phyloP scores from a whole-genome alignment of 2,888 invertebrate genomes.

The Eristalis arbustorum region DNA sequence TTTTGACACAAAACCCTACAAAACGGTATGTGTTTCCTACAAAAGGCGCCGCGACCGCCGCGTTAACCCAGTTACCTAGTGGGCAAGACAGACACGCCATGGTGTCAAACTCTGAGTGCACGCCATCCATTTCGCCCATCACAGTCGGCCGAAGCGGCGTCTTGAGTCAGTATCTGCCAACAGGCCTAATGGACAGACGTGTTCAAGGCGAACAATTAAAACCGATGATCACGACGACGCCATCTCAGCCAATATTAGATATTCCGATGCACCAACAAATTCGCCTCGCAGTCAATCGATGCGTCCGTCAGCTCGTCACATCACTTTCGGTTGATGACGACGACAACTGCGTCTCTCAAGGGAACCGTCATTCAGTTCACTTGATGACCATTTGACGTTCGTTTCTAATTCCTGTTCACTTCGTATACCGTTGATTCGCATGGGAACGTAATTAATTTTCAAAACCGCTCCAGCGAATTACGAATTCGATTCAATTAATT shows the following conservation, averaged over 20 bases:
- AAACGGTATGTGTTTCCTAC: background rate
- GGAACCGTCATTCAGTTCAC: background rate
- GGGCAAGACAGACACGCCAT: background rate
- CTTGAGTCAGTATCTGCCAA: background rate
- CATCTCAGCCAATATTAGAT: constrained; percentile 39
- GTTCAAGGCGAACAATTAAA: constrained; percentile 20
- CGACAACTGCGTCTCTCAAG: constrained; percentile 10
- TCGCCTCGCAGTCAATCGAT: constrained; percentile 11
- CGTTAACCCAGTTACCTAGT: constrained; percentile 18
- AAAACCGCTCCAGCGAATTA: background rate
- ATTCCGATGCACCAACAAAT: constrained; percentile 30
- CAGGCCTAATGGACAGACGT: constrained; percentile 47
- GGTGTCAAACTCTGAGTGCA: constrained; percentile 2
- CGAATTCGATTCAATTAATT: background rate
- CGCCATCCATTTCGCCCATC: background rate
- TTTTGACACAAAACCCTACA: constrained; percentile 12
- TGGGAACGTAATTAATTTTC: background rate
- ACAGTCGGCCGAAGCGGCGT: background rate
- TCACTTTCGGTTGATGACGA: background rate
- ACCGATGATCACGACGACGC: constrained; percentile 28
- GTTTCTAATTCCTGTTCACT: background rate
- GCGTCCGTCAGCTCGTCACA: background rate
- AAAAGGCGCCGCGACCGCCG: background rate
- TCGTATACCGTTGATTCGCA: background rate
- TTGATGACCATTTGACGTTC: constrained; percentile 10